phyloP scores from a whole-genome alignment of 2,888 invertebrate species.

The Agrochola macilenta region DNA sequence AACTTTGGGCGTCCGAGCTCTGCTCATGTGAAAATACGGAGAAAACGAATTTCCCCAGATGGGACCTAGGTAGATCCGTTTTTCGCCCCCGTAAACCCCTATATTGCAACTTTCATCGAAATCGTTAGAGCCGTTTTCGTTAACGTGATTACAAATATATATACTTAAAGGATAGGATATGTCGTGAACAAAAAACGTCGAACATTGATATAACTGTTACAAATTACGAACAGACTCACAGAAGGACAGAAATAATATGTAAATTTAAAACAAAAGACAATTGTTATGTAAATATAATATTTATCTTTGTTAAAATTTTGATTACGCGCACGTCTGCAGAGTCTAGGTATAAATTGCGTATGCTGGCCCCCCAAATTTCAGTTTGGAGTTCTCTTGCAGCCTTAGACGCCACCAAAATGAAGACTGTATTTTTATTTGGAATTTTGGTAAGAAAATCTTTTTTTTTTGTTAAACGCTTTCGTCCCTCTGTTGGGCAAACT shows the following conservation, averaged over 20 bases:
- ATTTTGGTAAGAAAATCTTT: conserved; percentile 21
- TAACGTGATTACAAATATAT: no score
- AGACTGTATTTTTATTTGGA: conserved; percentile 8
- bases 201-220: neutral
- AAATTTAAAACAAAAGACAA: neutral
- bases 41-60: no score
- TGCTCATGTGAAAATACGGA: no score
- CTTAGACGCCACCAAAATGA: neutral
- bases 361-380: neutral
- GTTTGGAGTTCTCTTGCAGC: neutral
- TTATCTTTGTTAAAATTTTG: conserved; percentile 10
- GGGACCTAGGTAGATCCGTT: no score
- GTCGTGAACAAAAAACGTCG: neutral
- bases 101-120: no score
- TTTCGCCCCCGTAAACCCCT: no score
- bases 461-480: neutral
- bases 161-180: no score
- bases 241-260: neutral
- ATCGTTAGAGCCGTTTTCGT: no score
- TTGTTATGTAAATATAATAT: conserved; percentile 20
- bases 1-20: no score
- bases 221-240: conserved; percentile 8
- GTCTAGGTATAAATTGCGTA: neutral
- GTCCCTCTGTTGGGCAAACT: no score
- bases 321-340: neutral